Conservation (phyloP, 2,113 vertebrate genomes). For the Oostethus manadensis region DNA sequence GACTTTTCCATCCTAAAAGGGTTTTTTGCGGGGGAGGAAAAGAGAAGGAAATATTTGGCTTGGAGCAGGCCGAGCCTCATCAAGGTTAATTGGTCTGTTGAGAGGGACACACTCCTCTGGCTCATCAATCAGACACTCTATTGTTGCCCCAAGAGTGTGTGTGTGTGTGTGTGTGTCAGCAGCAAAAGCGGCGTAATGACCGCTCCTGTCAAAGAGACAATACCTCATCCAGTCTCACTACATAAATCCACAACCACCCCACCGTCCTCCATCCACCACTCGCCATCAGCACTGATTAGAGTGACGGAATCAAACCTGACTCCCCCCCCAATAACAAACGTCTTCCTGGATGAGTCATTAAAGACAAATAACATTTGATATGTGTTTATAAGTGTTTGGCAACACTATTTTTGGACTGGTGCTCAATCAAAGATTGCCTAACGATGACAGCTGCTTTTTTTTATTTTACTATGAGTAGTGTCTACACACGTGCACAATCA, state of each 20-base stretch:
- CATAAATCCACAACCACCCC: conserved; percentile 30
- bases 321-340: background rate
- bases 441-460: no score
- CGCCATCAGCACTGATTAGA: conserved; percentile 31
- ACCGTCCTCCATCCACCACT: conserved; percentile 4
- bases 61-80: conserved; percentile 66
- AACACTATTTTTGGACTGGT: no score
- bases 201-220: conserved; percentile 47
- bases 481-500: no score
- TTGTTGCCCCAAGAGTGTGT: conserved; percentile 57
- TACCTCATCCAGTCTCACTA: conserved; percentile 41
- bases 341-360: background rate
- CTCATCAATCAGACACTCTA: conserved; percentile 68
- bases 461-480: no score
- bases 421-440: no score
- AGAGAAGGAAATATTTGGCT: conserved; percentile 64
- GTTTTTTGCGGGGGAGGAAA: background rate
- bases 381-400: no score
- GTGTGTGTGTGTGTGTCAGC: conserved; percentile 6
- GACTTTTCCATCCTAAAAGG: conserved; percentile 49
- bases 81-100: conserved; percentile 79
- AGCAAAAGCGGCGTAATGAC: conserved; percentile 42
- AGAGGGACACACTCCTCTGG: conserved; percentile 63
- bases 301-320: conserved; percentile 9
- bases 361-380: no score